Base-by-base conservation (phyloP, 1,140 invertebrate genomes). In the Planococcus citri region DNA sequence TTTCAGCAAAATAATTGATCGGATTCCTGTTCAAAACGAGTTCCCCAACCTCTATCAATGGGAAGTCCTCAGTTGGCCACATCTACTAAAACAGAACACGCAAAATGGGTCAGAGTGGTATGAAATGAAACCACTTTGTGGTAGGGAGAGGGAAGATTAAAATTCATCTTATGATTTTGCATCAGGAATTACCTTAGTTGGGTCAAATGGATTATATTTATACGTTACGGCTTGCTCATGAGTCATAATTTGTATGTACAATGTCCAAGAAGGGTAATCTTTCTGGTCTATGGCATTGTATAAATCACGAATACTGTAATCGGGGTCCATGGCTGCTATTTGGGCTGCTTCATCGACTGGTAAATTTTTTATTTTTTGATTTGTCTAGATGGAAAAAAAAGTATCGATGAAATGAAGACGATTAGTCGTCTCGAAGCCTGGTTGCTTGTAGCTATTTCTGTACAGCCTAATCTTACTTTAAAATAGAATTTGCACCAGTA, bases 401-500 rank as follows among this genome's bases (percentile, higher is more conserved):
- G n/a, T n/a, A n/a, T n/a, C n/a, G 75, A 76, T 72, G 72, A 67
- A 72, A 33, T 33, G 2, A 6, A 4, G 71, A 69, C n/a, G n/a
- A n/a, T n/a, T n/a, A n/a, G n/a, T n/a, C n/a, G n/a, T n/a, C n/a
- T n/a, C n/a, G n/a, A n/a, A n/a, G n/a, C n/a, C n/a, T n/a, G n/a
- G n/a, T n/a, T n/a, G n/a, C n/a, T n/a, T n/a, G n/a, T n/a, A n/a
- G n/a, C n/a, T n/a, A n/a, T n/a, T n/a, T n/a, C n/a, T n/a, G n/a
- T n/a, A n/a, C n/a, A n/a, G n/a, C n/a, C 22, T 17, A 20, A 61
- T n/a, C n/a, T n/a, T 71, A 88, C 87, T 82, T 95, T 95, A 75
- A 87, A 89, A 76, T 96, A 93, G 83, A 97, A 97, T 84, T 97
- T 97, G 72, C 89, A 91, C 77, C 92, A 97, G 64, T 92, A 81